Evolutionary conservation across 2,797 vertebrate species (phyloP), one percentile per base, ranked within the genome.

Genomic region (Podargus strigoides): DNA sequence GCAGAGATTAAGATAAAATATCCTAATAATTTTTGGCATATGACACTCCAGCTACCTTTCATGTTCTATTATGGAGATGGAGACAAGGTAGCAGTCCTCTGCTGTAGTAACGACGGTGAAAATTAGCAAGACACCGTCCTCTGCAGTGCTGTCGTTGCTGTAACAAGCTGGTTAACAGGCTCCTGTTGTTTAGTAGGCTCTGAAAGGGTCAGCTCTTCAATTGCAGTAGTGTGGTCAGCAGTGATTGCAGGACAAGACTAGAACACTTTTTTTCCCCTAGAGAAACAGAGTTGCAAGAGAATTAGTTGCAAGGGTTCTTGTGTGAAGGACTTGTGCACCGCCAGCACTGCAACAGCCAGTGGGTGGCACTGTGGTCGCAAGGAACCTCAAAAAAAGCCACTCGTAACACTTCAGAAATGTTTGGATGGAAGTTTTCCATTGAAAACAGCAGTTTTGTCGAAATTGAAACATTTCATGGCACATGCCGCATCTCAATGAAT

Each of bases 341-440:
- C 7, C 53, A 12, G 55, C 12, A 0, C 59, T 14, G 41, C 52
- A 24, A 9, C 59, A 70, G 86, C 89, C 96, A 93, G 95, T 10
- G 68, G 96, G 77, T 83, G 96, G 92, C 95, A 95, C 86, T 97
- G 84, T 89, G 93, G 94, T 32, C 72, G 95, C 93, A 42, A 93
- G 72, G 84, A 96, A 95, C 56, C 67, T 69, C 21, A 4, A 73
- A 47, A 18, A 16, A 12, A 0, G 0, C 18, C 46, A 37, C 27
- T 41, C 52, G 7, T 74, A 79, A 37, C 70, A 17, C 68, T 73
- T 74, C 60, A 12, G 64, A 56, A 76, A 13, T 56, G 78, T 74
- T 90, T 73, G 81, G 90, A 82, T 95, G 92, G 93, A 90, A 90
- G 88, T 90, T 95, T 96, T 91, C 86, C 90, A 80, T 70, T 85